Evolutionary conservation across 2,113 vertebrate species (phyloP).

Genomic region (Neodon shergylaensis): DNA sequence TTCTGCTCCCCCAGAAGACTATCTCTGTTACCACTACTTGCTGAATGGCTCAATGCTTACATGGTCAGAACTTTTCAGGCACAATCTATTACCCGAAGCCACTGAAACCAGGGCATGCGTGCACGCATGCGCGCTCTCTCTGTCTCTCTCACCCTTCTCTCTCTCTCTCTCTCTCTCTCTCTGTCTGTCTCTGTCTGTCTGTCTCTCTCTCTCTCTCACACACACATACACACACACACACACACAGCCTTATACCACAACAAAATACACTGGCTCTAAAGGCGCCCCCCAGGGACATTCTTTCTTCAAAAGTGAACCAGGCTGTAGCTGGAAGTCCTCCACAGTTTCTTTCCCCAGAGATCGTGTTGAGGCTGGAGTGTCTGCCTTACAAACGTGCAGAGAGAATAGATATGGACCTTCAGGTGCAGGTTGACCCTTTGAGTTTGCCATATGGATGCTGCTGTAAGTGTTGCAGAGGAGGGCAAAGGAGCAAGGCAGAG

Average conservation of each 20-base stretch:
- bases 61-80: not conserved
- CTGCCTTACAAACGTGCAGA: not conserved
- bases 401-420: not conserved
- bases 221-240: no score
- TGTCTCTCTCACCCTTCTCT: no score
- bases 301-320: not conserved
- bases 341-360: not conserved
- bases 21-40: not conserved
- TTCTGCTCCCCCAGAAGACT: not conserved
- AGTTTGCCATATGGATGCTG: not conserved
- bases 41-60: not conserved
- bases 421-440: not conserved
- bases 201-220: no score
- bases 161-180: no score
- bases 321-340: not conserved
- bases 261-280: not conserved
- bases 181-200: no score
- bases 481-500: not conserved
- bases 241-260: not conserved
- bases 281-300: not conserved
- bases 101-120: not conserved
- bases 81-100: not conserved
- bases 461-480: not conserved
- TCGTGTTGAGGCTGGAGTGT: not conserved
- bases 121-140: fast-evolving